Conservation (phyloP, 2,113 vertebrate genomes). For the Ophiodon elongatus region DNA sequence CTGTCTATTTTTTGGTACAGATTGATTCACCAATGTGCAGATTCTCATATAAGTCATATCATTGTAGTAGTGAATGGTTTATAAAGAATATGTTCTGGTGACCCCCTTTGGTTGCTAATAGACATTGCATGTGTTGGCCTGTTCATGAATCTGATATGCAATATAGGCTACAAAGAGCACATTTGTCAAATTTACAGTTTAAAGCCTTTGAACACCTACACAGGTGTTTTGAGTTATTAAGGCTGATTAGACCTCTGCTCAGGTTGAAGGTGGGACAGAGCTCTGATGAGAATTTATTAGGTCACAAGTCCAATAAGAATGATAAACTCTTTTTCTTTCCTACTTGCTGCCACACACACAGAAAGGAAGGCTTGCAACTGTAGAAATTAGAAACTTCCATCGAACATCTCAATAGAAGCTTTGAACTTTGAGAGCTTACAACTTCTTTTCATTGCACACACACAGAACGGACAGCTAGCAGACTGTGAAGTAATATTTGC, state of each 20-base stretch:
- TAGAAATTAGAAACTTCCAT: neutral
- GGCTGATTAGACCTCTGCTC: neutral
- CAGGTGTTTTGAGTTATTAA: neutral
- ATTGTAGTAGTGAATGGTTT: neutral
- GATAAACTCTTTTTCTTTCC: neutral
- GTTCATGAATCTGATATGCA: neutral
- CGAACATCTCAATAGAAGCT: neutral
- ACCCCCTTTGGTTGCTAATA: conserved; percentile 38
- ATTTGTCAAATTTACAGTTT: neutral
- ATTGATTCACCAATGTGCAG: neutral
- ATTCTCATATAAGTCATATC: neutral
- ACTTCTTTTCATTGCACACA: neutral
- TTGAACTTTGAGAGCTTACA: neutral
- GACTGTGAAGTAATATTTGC: neutral
- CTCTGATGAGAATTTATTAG: neutral
- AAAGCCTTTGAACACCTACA: neutral
- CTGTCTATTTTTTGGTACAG: neutral
- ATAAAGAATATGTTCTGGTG: conserved; percentile 27
- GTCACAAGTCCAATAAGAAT: neutral
- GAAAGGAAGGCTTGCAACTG: neutral
- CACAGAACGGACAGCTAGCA: neutral
- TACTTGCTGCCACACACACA: neutral
- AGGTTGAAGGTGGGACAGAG: neutral
- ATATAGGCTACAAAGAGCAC: neutral
- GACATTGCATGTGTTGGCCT: conserved; percentile 9